These are phyloP conservation scores for Perccottus glenii DNA, from an alignment of 2,113 vertebrate genomes.

Conservation along the genomic window DNA sequence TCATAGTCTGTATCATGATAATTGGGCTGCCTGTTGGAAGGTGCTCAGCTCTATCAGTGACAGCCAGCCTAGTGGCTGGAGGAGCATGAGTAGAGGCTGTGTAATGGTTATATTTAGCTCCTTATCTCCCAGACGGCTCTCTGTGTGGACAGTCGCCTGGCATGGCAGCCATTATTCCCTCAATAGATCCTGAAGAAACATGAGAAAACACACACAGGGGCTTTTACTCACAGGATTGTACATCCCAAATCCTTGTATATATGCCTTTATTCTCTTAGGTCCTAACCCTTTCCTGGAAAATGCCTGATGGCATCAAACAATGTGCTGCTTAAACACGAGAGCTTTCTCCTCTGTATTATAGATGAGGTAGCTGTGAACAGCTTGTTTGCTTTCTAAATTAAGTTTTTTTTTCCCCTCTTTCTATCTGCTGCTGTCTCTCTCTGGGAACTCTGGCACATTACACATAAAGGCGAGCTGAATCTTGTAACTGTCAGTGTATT, in stretches of 20 bases:
- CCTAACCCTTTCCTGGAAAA: conserved; percentile 21
- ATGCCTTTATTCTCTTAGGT: conserved; percentile 3
- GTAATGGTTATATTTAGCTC: conserved; percentile 72
- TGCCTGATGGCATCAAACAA: conserved; percentile 34
- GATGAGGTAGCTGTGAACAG: conserved; percentile 63
- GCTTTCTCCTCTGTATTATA: conserved; percentile 65
- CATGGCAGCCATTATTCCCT: conserved; percentile 36
- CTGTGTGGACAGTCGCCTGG: conserved; percentile 51
- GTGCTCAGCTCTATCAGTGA: conserved; percentile 34
- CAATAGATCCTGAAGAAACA: conserved; percentile 24
- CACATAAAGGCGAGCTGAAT: conserved; percentile 24
- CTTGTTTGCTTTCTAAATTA: conserved; percentile 67
- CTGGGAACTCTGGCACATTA: conserved; percentile 10
- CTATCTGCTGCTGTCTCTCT: conserved; percentile 11
- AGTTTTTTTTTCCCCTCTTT: conserved; percentile 35
- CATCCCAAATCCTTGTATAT: conserved; percentile 9
- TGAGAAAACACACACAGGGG: conserved; percentile 16
- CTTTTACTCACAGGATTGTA: conserved; percentile 10
- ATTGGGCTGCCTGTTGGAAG: conserved; percentile 30
- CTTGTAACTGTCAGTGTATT: neutral
- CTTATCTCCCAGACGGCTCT: conserved; percentile 60
- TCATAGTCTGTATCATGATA: conserved; percentile 19
- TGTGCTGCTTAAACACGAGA: conserved; percentile 46
- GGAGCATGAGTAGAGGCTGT: conserved; percentile 48
- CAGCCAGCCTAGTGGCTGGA: conserved; percentile 51